These are phyloP conservation scores for Tetheella fluctuosa DNA, from an alignment of 2,888 invertebrate species.

Conservation along the genomic window DNA sequence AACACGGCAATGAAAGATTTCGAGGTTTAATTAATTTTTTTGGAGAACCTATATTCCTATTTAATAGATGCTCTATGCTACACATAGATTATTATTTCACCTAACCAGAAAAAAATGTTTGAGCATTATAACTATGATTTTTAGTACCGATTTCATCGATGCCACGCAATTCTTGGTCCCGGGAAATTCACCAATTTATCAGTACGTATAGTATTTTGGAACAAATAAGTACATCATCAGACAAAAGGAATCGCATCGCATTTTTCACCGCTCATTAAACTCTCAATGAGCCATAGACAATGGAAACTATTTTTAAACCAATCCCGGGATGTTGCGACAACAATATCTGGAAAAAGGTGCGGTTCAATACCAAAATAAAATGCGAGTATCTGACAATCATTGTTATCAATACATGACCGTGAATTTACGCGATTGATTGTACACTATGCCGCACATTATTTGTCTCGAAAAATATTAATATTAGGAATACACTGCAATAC, in stretches of 20 bases:
- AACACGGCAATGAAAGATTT: no score
- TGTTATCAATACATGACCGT: background rate
- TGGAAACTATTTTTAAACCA: slow-evolving; percentile 5
- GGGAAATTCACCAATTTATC: no score
- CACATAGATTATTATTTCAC: no score
- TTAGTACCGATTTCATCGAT: no score
- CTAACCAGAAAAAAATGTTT: no score
- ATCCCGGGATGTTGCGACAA: background rate
- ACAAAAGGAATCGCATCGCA: slow-evolving; percentile 19
- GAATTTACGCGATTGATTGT: background rate
- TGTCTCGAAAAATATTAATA: background rate
- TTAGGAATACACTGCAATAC: no score
- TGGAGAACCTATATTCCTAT: no score
- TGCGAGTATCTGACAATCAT: background rate
- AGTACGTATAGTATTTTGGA: background rate
- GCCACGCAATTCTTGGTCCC: no score
- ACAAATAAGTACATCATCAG: background rate
- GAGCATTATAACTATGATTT: no score
- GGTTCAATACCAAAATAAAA: background rate
- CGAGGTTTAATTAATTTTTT: no score
- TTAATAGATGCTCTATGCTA: no score
- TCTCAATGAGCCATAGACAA: slow-evolving; percentile 25
- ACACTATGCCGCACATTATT: background rate
- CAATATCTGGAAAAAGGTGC: slow-evolving; percentile 7
- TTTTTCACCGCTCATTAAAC: slow-evolving; percentile 27